Base-by-base conservation (phyloP, 2,113 vertebrate genomes). In the Phocoena phocoena region DNA sequence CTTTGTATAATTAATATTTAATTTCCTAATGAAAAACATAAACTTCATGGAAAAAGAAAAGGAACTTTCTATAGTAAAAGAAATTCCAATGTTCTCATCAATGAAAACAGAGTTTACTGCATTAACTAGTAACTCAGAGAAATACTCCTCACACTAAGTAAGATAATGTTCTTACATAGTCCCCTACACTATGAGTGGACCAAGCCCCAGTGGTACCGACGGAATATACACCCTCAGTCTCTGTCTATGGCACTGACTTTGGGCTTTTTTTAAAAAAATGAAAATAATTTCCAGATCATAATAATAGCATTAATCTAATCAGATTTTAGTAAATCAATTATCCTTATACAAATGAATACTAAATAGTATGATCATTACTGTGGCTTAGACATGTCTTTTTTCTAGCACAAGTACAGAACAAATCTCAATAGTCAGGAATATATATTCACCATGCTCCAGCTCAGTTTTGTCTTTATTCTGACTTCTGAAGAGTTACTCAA, bases 261-360 rank as follows among this genome's bases (percentile, higher is more conserved):
- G 14, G 47, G 38, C 25, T 58, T 83, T 60, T 28, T 21, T 93
- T 97, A 86, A 97, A 98, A 98, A 50, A 70, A 83, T 44, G 73
- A 60, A 89, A 96, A 98, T 96, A 81, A 98, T 87, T 97, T 99
- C 98, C 98, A 97, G 98, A 97, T 98, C 97, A 98, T 96, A 85
- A 97, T 97, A 98, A 98, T 96, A 98, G 97, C 95, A 98, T 97
- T 98, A 98, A 96, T 97, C 87, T 98, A 99, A 99, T 98, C 98
- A 98, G 91, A 96, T 98, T 98, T 97, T 97, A 98, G 96, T 98
- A 98, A 98, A 89, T 93, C 98, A 98, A 98, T 99, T 99, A 99
- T 98, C 97, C 98, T 98, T 98, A 97, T 97, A 98, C 60, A 98
- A 98, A 99, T 99, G 98, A 99, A 93, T 95, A 92, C 68, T 98